Conservation (phyloP, 2,113 vertebrate genomes). For the Neodontobutis hainanensis region DNA sequence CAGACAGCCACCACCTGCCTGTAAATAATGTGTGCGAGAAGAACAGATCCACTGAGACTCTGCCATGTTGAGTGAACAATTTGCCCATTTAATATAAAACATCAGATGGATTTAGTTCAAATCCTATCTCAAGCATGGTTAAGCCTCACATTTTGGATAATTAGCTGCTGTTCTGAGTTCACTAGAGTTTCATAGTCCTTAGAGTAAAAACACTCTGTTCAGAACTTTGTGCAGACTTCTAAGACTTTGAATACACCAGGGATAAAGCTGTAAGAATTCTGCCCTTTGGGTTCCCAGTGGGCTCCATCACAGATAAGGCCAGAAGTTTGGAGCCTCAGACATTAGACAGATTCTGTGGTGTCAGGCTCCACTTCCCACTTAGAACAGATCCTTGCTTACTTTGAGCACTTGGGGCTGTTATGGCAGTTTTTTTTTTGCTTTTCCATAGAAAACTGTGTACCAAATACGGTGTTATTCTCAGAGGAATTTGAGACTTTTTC, state of each 20-base stretch:
- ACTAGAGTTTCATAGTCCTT: not conserved
- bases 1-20: slow-evolving; percentile 68
- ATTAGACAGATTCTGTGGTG: slow-evolving; percentile 1
- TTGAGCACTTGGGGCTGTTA: not conserved
- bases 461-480: not conserved
- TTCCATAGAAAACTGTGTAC: not conserved
- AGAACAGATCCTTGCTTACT: not conserved
- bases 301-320: slow-evolving; percentile 5
- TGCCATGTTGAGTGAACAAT: not conserved
- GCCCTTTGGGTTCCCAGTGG: not conserved
- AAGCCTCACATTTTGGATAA: too few species aligned
- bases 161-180: not conserved
- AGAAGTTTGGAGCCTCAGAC: not conserved
- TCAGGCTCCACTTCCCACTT: not conserved
- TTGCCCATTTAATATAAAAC: not conserved
- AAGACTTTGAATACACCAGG: not conserved
- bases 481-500: too few species aligned
- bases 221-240: slow-evolving; percentile 1
- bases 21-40: slow-evolving; percentile 74
- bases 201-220: not conserved
- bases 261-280: not conserved
- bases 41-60: slow-evolving; percentile 44
- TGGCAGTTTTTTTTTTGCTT: not conserved
- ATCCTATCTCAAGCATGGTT: too few species aligned
- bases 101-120: too few species aligned